Base-by-base conservation (phyloP, 2,113 vertebrate species). In the Gadus chalcogrammus region DNA sequence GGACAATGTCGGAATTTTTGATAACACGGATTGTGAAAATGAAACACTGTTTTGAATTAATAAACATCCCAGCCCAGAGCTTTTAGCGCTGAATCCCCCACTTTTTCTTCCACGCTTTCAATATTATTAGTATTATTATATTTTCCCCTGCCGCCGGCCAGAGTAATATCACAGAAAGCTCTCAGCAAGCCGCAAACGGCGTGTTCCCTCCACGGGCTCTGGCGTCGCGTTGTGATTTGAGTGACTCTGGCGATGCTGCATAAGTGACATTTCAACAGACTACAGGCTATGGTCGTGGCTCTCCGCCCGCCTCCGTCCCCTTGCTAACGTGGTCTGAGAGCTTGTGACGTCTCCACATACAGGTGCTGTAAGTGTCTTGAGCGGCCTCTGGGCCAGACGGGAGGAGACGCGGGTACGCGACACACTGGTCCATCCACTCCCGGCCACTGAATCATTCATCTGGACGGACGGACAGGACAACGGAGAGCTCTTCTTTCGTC, bases 1-100 rank as follows among this genome's bases (percentile, higher is more conserved):
- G 84, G 84, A 79, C 82, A 85, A 77, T 91, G 89, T 88, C 84
- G 80, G 89, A 92, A 92, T 92, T 90, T 91, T 91, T 92, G 88
- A 92, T 90, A 91, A 91, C 89, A 90, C 17, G 75, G 85, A 86
- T 90, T 88, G 87, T 80, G 85, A 90, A 91, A 90, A 88, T 83
- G 85, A 88, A 92, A 92, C 89, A 91, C 80, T 75, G 85, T 82
- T 90, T 80, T 93, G 87, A 93, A 93, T 93, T 91, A 93, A 93
- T 92, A 92, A 93, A 91, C 90, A 87, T 85, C 67, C 63, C 28
- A 67, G 85, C 81, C 81, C 87, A 84, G 82, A 83, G 88, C 91
- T 91, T 88, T 92, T 84, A 91, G 83, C 80, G 79, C 18, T 2
- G 72, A 80, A 82, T 85, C 81, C 73, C 62, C 70, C 42, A 70